These are phyloP conservation scores for Steatornis caripensis DNA, from an alignment of 2,113 vertebrate genomes.

Conservation along the genomic window DNA sequence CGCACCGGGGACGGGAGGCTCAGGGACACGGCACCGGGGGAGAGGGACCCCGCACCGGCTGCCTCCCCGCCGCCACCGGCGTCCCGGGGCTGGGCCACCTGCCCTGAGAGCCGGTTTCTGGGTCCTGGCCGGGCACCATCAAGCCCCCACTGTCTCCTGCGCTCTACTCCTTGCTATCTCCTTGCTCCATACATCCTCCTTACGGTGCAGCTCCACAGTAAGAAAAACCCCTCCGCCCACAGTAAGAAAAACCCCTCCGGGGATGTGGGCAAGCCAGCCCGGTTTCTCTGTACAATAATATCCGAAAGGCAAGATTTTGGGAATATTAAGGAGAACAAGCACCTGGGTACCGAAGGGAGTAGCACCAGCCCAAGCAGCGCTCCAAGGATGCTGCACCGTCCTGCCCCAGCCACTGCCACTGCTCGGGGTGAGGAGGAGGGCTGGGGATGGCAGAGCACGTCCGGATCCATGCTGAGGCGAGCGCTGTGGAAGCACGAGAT, in stretches of 20 bases:
- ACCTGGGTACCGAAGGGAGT: not conserved
- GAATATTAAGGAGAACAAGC: not conserved
- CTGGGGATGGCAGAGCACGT: not conserved
- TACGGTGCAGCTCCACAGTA: fast-evolving
- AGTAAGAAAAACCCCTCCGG: not conserved
- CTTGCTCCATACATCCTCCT: not conserved
- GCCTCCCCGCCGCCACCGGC: not conserved
- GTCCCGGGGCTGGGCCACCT: not conserved
- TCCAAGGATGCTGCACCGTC: not conserved
- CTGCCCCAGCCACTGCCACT: fast-evolving
- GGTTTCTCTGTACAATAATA: not conserved
- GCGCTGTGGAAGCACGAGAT: not conserved
- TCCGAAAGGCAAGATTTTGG: not conserved
- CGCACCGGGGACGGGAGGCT: not conserved
- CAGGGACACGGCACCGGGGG: not conserved
- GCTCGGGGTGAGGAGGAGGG: not conserved
- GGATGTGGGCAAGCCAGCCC: not conserved
- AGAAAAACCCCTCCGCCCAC: not conserved
- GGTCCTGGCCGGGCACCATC: not conserved
- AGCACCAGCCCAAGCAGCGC: not conserved
- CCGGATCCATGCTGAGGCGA: not conserved
- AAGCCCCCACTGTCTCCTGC: not conserved
- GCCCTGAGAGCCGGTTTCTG: fast-evolving
- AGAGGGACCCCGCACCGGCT: not conserved
- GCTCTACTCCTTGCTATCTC: not conserved